phyloP scores from a whole-genome alignment of 1,140 invertebrate genomes.

The Zeugodacus cucurbitae region DNA sequence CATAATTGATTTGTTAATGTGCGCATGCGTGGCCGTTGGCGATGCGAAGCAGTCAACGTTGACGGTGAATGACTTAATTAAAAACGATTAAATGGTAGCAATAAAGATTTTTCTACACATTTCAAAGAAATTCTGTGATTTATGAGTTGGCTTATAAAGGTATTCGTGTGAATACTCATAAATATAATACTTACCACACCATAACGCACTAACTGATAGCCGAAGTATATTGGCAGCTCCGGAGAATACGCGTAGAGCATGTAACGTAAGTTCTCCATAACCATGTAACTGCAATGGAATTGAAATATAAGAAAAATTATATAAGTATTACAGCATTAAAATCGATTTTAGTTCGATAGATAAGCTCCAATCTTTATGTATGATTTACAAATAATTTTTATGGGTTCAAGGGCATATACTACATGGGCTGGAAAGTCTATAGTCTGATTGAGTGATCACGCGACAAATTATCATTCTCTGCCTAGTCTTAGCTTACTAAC shows the following conservation, averaged over 20 bases:
- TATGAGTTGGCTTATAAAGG: background rate
- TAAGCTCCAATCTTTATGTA: no score
- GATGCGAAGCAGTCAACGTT: background rate
- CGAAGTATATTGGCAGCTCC: constrained; percentile 83
- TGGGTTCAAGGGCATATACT: no score
- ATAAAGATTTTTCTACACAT: background rate
- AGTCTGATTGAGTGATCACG: no score
- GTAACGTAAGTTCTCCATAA: constrained; percentile 92
- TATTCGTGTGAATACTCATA: background rate
- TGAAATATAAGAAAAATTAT: background rate
- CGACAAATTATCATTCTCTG: no score
- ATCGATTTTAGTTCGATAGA: no score
- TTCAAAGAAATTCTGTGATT: background rate
- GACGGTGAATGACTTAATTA: background rate
- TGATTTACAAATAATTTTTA: no score
- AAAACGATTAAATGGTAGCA: background rate
- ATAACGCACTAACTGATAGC: constrained; percentile 57
- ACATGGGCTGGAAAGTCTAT: no score
- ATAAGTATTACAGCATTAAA: no score
- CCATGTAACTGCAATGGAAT: constrained; percentile 71
- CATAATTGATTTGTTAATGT: background rate
- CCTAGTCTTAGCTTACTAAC: no score
- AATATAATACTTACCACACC: background rate
- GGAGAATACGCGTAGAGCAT: constrained; percentile 81
- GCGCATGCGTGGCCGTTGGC: background rate